Conservation (phyloP, 2,113 vertebrate genomes). For the Myrmophylax atrothorax region DNA sequence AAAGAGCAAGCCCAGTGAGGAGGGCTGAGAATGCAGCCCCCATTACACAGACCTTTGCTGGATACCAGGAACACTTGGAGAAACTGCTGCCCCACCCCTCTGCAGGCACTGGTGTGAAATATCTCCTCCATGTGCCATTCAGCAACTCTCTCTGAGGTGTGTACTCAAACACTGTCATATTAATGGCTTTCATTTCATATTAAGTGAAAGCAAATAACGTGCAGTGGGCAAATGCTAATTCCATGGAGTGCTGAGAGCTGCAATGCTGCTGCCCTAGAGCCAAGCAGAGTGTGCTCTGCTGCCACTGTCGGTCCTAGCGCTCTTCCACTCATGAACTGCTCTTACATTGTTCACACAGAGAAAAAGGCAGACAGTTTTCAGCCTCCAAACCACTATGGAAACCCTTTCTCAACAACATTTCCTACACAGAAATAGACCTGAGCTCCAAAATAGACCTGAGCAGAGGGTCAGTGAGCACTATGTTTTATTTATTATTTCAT, state of each 20-base stretch:
- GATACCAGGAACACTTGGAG: fast-evolving
- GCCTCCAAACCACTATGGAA: background rate
- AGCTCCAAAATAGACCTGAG: background rate
- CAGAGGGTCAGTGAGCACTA: background rate
- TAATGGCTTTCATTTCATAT: background rate
- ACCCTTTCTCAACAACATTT: background rate
- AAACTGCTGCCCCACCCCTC: background rate
- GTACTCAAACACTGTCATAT: background rate
- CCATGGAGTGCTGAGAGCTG: background rate
- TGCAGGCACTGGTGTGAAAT: background rate
- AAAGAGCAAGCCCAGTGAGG: background rate
- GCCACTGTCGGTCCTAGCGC: background rate
- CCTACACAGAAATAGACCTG: background rate
- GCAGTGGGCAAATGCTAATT: background rate
- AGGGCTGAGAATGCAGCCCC: background rate
- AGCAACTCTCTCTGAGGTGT: background rate
- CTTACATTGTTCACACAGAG: background rate
- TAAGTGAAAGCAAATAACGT: background rate
- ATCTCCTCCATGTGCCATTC: background rate
- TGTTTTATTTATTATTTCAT: background rate
- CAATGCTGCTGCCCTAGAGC: background rate
- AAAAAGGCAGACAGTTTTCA: background rate
- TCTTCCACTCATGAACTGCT: background rate
- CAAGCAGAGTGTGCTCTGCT: background rate
- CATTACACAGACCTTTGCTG: background rate